Base-by-base conservation (phyloP, 2,113 vertebrate species). In the Galbula dea region DNA sequence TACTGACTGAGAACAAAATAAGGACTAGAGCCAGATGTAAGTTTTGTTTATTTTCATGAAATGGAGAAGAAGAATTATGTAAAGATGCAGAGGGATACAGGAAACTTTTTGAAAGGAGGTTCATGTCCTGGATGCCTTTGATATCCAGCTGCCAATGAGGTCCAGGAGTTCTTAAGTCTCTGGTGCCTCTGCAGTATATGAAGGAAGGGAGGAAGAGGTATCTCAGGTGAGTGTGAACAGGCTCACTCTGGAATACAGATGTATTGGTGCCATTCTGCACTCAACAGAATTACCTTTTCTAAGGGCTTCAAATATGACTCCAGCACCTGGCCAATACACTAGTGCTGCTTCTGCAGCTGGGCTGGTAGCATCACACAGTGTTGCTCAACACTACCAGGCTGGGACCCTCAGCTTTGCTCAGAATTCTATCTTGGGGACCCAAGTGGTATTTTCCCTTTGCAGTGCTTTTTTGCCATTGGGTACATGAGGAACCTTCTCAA, bases 361-460 rank as follows among this genome's bases (percentile, higher is more conserved):
- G 15, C 7, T 18, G 23, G 32, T 3, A 10, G 41, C 16, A 34
- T 13, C 55, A 27, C 57, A 30, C 6, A 71, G 22, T 4, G 5
- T 15, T 55, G 13, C 46, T 41, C 41, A 62, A 11, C 80, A 8
- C 21, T 78, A 4, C 27, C 15, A 68, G 30, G 3, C 1, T 27
- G 23, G 11, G 49, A 36, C 27, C 63, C 23, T 45, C 51, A 54
- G 23, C 2, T 0, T 15, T 54, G 36, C 49, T 57, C 2, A 2
- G 55, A 74, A 54, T 11, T 61, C 2, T 21, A 19, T 57, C 43
- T n/a, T 46, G 10, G 3, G 6, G 12, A 43, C 8, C 2, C 21
- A 90, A 26, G 14, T 1, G 0, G 7, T 22, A 46, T 75, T 75
- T 82, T 80, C 19, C n/a, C 13, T 84, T 55, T 5, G 2, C 48